Conservation (phyloP, 2,888 invertebrate genomes). For the Acanthosepion esculentum region DNA sequence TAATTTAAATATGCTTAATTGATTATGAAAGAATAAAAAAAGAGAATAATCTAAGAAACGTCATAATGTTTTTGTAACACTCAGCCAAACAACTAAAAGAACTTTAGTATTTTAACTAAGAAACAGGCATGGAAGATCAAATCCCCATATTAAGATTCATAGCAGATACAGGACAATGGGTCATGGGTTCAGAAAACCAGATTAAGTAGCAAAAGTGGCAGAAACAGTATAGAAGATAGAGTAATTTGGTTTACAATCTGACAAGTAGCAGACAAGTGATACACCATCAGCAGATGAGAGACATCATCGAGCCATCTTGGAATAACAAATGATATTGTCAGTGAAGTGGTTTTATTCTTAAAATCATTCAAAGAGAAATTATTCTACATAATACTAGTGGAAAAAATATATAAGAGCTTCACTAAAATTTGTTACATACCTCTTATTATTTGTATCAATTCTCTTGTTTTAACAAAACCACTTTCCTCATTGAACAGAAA, state of each 20-base stretch:
- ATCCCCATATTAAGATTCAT: background rate
- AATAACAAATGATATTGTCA: background rate
- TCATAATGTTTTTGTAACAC: too few species aligned
- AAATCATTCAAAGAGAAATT: background rate
- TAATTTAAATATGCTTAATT: too few species aligned
- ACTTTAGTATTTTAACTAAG: background rate
- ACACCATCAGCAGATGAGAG: background rate
- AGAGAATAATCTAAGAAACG: too few species aligned
- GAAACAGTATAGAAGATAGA: background rate
- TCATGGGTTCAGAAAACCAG: background rate
- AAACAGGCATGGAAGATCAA: background rate
- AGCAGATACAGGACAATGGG: background rate
- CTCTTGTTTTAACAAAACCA: too few species aligned
- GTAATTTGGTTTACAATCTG: slow-evolving; percentile 33
- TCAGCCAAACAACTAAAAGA: background rate
- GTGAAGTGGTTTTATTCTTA: background rate
- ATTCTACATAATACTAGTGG: background rate
- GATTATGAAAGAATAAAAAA: too few species aligned
- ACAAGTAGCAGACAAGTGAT: slow-evolving; percentile 33
- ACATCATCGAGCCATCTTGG: background rate
- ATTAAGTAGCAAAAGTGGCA: background rate
- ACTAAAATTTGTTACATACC: too few species aligned
- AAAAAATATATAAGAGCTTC: background rate
- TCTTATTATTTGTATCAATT: too few species aligned
- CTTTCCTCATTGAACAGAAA: too few species aligned